Conservation (phyloP, 2,797 vertebrate species). For the Helarctos malayanus region DNA sequence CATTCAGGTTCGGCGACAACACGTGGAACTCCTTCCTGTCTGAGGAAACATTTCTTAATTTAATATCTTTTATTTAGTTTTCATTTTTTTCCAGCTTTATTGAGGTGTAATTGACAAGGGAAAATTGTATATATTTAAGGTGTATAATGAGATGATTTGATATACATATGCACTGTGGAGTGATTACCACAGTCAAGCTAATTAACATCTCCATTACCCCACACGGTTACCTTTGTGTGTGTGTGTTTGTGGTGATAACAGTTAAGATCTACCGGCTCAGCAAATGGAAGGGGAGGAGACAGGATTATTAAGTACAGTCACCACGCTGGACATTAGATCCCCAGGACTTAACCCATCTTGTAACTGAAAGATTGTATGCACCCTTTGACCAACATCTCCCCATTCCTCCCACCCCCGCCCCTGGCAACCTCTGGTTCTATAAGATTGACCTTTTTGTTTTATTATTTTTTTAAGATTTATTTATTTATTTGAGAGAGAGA, state of each 20-base stretch:
- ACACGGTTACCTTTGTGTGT: not conserved
- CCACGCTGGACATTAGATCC: not conserved
- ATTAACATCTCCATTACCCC: not conserved
- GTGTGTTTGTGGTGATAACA: not conserved
- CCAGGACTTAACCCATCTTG: not conserved
- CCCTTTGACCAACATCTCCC: not conserved
- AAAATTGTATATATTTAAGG: not conserved
- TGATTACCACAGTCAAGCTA: not conserved
- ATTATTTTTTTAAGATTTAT: not conserved
- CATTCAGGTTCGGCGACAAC: not conserved
- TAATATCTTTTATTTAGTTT: not conserved
- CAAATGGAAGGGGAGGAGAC: not conserved
- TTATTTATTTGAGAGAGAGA: not conserved
- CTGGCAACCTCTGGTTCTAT: not conserved
- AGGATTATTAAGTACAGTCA: not conserved
- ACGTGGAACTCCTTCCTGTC: not conserved
- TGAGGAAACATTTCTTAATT: not conserved
- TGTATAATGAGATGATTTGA: not conserved
- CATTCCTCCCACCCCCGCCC: not conserved
- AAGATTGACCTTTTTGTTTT: not conserved
- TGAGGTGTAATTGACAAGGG: not conserved
- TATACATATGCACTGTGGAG: fast-evolving
- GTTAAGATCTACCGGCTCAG: not conserved
- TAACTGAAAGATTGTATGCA: not conserved
- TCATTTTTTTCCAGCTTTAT: not conserved